phyloP scores from a whole-genome alignment of 2,113 vertebrate genomes.

The Herpailurus yagouaroundi region DNA sequence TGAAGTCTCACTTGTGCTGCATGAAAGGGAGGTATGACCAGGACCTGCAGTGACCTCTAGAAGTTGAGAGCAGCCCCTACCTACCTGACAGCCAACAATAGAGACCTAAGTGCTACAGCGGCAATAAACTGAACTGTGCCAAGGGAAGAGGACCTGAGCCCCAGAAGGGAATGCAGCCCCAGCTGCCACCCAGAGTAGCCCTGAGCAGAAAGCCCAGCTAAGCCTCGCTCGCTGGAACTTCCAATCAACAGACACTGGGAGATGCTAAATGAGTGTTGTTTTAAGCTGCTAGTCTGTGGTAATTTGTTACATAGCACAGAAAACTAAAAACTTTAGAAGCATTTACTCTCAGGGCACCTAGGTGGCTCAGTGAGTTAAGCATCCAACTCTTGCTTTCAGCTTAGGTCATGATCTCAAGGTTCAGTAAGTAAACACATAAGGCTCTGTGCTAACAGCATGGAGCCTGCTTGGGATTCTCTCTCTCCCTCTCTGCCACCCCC shows the following conservation, averaged over 20 bases:
- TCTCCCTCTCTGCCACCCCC: too few relatives aligned
- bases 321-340: constrained; percentile 16
- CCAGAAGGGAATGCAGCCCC: neutral
- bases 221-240: neutral
- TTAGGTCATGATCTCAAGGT: too few relatives aligned
- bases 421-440: too few relatives aligned
- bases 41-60: neutral
- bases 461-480: too few relatives aligned
- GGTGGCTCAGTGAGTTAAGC: too few relatives aligned
- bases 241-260: neutral
- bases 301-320: neutral
- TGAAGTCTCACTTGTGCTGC: neutral
- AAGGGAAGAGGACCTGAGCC: neutral
- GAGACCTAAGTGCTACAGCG: neutral
- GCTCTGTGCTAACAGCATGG: too few relatives aligned
- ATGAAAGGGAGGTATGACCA: neutral
- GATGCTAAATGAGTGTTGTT: neutral
- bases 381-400: too few relatives aligned
- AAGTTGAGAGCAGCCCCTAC: neutral
- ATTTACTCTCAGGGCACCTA: neutral
- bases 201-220: neutral
- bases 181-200: neutral
- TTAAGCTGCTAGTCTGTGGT: neutral
- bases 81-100: neutral
- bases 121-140: neutral